Base-by-base conservation (phyloP, 53 echinoderm and acorn worm species). In the Zoroaster sp. region DNA sequence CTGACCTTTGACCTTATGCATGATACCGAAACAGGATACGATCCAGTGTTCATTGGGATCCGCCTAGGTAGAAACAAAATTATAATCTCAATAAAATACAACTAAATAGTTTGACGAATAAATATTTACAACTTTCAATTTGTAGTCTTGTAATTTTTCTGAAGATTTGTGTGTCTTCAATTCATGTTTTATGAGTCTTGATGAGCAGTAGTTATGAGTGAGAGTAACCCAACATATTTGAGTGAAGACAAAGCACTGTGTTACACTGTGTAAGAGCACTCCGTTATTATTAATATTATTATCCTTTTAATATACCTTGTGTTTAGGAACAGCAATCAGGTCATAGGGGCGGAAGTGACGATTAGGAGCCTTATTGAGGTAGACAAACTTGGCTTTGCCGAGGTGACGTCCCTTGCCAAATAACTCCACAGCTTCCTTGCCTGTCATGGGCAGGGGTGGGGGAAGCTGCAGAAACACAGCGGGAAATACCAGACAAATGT, bases 21-120 rank as follows among this genome's bases (percentile, higher is more conserved):
- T 94, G 68, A 99, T 94, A 49, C 99, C 99, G 87, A 99, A 99
- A 74, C 99, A 99, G 38, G 99, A 99, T 65, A 99, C 94, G 25
- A 93, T 95, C 99, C 99, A 98, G 88, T 99, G 99, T 74, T 96
- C 96, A 34, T 93, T 74, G 11, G 93, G 90, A 68, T 99, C 90
- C 3, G 99, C 99, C 99, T 98, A 73, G 54, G 34, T 34, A 33
- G 35, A 63, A 43, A 18, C 1, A 32, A 15, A 34, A 33, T n/a
- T n/a, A n/a, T n/a, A n/a, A n/a, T n/a, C n/a, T n/a, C n/a, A n/a
- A n/a, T n/a, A n/a, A n/a, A n/a, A n/a, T n/a, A n/a, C n/a, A n/a
- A n/a, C n/a, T n/a, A n/a, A n/a, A n/a, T n/a, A n/a, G n/a, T n/a
- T n/a, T n/a, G n/a, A n/a, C n/a, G n/a, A n/a, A n/a, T n/a, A n/a